Evolutionary conservation across 2,888 invertebrate genomes (phyloP).

Genomic region (Lysandra coridon): DNA sequence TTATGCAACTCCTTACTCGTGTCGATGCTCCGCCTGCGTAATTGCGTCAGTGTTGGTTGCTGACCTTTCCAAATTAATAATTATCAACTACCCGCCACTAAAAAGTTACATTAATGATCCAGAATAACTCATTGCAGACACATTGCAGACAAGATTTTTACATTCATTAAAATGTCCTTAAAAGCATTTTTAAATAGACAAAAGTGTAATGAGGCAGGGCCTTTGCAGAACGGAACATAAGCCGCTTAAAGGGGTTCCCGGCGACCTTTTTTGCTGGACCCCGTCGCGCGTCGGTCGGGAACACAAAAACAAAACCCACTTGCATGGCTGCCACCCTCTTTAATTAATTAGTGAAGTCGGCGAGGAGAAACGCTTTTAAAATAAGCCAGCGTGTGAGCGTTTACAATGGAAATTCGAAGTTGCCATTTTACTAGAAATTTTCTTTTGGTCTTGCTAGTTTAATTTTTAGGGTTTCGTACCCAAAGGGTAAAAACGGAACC

Average conservation of each 20-base stretch:
- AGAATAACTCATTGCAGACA: background rate
- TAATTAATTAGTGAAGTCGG: slow-evolving; percentile 50
- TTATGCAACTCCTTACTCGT: background rate
- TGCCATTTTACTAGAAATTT: background rate
- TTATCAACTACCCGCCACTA: background rate
- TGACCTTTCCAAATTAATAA: background rate
- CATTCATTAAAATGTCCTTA: slow-evolving; percentile 32
- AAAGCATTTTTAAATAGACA: slow-evolving; percentile 33
- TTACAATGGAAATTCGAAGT: background rate
- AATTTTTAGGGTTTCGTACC: background rate
- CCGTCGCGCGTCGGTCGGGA: slow-evolving; percentile 34
- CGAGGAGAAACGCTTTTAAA: slow-evolving; percentile 40
- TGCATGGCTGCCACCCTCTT: slow-evolving; percentile 49
- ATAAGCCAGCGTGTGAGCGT: slow-evolving; percentile 35
- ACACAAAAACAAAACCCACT: slow-evolving; percentile 48
- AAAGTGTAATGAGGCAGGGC: slow-evolving; percentile 28
- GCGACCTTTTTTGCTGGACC: slow-evolving; percentile 41
- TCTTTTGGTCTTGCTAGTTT: background rate
- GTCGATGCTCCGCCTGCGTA: background rate
- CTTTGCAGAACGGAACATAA: slow-evolving; percentile 36
- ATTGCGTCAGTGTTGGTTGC: background rate
- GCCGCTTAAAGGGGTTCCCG: slow-evolving; percentile 40
- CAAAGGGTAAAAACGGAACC: too few relatives aligned
- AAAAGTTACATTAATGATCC: background rate
- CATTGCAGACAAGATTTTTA: background rate